phyloP scores from a whole-genome alignment of 2,113 vertebrate genomes.

The Diphyllodes magnificus region DNA sequence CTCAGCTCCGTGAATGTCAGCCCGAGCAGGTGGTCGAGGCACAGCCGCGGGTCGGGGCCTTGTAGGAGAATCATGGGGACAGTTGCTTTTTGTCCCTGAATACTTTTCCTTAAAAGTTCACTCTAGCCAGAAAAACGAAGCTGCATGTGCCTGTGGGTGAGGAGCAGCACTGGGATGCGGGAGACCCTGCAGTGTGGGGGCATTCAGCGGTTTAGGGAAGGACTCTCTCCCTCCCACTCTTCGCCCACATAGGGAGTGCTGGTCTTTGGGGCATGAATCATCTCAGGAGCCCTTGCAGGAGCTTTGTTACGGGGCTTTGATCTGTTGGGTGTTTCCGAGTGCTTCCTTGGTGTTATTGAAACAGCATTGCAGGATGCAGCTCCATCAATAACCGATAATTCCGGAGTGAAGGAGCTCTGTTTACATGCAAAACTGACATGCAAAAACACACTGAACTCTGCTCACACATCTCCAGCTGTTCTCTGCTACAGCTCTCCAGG shows the following conservation, averaged over 20 bases:
- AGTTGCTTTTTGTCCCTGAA: conserved; percentile 14
- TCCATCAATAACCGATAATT: background rate
- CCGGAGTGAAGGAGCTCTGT: background rate
- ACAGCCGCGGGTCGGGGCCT: background rate
- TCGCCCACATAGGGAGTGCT: fast-evolving
- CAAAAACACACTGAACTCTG: background rate
- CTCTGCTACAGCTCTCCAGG: background rate
- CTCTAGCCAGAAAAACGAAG: background rate
- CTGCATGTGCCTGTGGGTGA: background rate
- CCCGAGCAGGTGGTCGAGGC: conserved; percentile 24
- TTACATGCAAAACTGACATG: background rate
- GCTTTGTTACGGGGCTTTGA: background rate
- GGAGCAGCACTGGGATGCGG: background rate
- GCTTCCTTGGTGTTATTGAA: background rate
- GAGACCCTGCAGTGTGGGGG: background rate
- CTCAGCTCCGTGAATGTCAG: conserved; percentile 42
- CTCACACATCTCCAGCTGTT: background rate
- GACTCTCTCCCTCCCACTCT: background rate
- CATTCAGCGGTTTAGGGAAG: background rate
- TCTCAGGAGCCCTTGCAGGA: background rate
- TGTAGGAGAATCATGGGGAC: conserved; percentile 5
- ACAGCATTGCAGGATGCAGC: background rate
- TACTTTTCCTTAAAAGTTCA: background rate
- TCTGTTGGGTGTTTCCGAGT: background rate
- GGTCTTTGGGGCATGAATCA: background rate